Percentiles rank a stretch among this genome's conserved stretches.
Conservation (phyloP, 1,140 invertebrate species). For the Zaprionus kolodkinae region DNA sequence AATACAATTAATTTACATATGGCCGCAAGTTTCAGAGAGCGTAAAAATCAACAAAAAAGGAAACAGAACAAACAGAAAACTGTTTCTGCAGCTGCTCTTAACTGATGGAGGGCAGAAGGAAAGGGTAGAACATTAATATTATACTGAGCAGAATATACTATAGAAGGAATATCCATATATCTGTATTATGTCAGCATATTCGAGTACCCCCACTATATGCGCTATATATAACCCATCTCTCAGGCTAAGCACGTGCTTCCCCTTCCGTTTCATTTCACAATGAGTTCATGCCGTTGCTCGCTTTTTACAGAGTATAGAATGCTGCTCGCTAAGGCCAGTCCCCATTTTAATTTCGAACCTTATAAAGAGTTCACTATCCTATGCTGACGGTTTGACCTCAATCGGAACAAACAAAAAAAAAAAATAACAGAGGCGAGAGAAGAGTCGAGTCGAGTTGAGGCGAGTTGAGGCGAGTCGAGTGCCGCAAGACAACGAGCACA, state of each 20-base stretch:
- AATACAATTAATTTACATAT: slow-evolving; percentile 58
- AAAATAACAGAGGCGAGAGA: slow-evolving; percentile 17
- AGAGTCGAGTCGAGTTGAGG: background rate
- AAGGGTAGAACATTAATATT: no score
- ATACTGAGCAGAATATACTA: no score
- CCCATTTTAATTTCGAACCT: slow-evolving; percentile 54
- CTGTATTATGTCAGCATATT: no score
- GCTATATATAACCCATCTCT: no score
- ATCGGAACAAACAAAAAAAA: slow-evolving; percentile 50
- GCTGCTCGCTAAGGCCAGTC: slow-evolving; percentile 66
- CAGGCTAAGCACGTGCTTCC: background rate
- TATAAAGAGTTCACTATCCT: slow-evolving; percentile 76
- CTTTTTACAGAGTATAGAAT: slow-evolving; percentile 12
- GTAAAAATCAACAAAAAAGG: background rate
- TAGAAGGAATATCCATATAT: no score
- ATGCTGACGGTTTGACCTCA: slow-evolving; percentile 68
- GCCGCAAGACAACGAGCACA: slow-evolving; percentile 61
- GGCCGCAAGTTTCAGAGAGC: slow-evolving; percentile 10
- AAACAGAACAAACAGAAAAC: background rate
- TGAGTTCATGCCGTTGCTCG: background rate
- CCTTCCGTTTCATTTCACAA: background rate
- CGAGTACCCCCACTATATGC: no score
- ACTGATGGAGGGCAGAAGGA: no score
- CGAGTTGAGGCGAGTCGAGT: slow-evolving; percentile 1
- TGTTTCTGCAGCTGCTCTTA: background rate